Percentiles rank a stretch among this genome's conserved stretches.
phyloP scores from a whole-genome alignment of 2,113 vertebrate species.

The Varanus salvator region DNA sequence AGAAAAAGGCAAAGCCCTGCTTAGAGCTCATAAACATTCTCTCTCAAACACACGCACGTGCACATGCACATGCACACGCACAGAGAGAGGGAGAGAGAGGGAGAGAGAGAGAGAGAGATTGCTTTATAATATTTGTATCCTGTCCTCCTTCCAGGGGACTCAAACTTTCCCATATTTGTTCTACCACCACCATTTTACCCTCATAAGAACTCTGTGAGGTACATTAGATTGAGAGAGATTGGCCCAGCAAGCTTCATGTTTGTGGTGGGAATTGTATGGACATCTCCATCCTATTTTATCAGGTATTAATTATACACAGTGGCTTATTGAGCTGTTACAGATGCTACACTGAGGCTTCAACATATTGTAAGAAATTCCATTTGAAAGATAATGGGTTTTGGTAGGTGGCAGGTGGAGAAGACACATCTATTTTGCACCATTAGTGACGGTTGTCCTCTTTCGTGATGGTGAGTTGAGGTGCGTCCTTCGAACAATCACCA shows the following conservation, averaged over 20 bases:
- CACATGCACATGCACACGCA: no score
- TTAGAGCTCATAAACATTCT: background rate
- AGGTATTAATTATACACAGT: background rate
- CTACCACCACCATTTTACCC: background rate
- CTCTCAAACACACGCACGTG: no score
- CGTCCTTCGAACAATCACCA: no score
- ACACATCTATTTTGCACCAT: slow-evolving; percentile 1
- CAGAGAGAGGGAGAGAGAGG: no score
- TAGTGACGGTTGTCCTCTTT: slow-evolving; percentile 27
- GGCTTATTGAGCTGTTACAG: background rate
- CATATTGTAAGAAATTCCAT: background rate
- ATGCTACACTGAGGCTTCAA: background rate
- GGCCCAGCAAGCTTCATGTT: background rate
- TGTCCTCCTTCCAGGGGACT: no score
- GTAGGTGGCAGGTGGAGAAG: background rate
- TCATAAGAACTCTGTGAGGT: background rate
- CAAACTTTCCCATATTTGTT: no score
- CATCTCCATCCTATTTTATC: background rate
- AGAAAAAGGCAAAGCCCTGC: background rate
- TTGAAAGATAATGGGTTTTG: slow-evolving; percentile 5
- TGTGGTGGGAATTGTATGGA: background rate
- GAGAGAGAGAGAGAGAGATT: no score
- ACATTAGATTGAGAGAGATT: background rate
- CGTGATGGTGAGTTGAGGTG: background rate
- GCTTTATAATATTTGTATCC: no score